Evolutionary conservation across 2,888 invertebrate genomes (phyloP), one percentile per base, ranked within the genome.

Genomic region (Rambutsinella grinnellia): DNA sequence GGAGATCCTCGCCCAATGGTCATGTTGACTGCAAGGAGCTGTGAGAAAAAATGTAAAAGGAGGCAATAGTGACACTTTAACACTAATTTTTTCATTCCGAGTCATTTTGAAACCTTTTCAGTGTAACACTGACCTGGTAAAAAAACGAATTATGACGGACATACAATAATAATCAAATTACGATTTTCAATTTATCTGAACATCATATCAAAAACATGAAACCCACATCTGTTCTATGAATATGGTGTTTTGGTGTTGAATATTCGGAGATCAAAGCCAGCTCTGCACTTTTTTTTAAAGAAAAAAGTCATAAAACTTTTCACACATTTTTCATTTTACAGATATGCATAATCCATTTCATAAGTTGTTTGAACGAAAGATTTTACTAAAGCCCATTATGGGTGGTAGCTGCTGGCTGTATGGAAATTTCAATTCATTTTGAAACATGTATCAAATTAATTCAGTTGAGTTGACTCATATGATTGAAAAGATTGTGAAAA

Each of bases 121-220:
- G 15, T 68, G 68, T 68, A 68, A 68, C 68, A 68, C 68, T 68
- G 68, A 68, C 68, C 68, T 68, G 68, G 15, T 68, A 60, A 51
- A 47, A 60, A 68, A 68, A 58, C 58, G 51, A 36, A 60, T 60
- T 68, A 36, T 51, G 28, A 17, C 28, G 13, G 19, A 13, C 15
- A 23, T 54, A 66, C 65, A 54, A 65, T 26, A 36, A 36, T 2
- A 15, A 6, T n/a, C 44, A 44, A 44, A 44, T 13, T 10, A 44
- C 44, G 13, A 44, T 44, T 10, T 17, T n/a, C 46, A 46, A n/a
- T 46, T 46, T 17, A 46, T 46, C 17, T 46, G 46, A 17, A 6
- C 15, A 44, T n/a, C n/a, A n/a, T n/a, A n/a, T n/a, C n/a, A n/a
- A n/a, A n/a, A 36, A 36, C 58, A 58, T 36, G 58, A 36, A 36